Conservation (phyloP, 1,140 invertebrate species). For the Argopecten irradians region DNA sequence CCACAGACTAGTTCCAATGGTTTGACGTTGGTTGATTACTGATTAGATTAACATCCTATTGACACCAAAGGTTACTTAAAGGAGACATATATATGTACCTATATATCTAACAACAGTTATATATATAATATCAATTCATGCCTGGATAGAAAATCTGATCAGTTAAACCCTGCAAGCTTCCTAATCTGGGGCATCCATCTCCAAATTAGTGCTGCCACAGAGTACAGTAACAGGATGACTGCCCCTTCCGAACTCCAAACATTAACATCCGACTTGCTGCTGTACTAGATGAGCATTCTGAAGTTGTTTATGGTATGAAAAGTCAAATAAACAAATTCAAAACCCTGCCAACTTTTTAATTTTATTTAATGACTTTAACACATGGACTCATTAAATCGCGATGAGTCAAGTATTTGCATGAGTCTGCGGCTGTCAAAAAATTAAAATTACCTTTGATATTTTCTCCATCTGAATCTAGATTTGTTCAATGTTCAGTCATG, state of each 20-base stretch:
- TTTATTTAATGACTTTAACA: neutral
- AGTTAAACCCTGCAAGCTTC: neutral
- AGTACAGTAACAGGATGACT: neutral
- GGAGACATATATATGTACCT: no score
- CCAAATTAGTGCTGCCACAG: neutral
- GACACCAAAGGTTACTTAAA: no score
- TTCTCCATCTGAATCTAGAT: neutral
- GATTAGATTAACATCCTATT: no score
- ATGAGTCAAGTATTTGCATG: no score
- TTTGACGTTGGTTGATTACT: no score
- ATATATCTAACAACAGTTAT: neutral
- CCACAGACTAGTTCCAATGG: no score
- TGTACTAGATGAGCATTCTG: neutral
- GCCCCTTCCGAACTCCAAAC: neutral
- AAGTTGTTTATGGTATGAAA: neutral
- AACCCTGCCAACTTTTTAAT: neutral
- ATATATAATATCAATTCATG: neutral
- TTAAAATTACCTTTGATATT: neutral
- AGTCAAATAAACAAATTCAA: neutral
- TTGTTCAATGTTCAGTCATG: neutral
- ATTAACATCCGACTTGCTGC: neutral
- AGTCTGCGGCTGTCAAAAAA: no score
- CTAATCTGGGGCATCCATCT: neutral
- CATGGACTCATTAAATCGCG: neutral
- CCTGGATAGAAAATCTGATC: neutral